Percentiles rank a stretch among this genome's conserved stretches.
Evolutionary conservation across 2,113 vertebrate genomes (phyloP).

Genomic region (Crocuta crocuta): DNA sequence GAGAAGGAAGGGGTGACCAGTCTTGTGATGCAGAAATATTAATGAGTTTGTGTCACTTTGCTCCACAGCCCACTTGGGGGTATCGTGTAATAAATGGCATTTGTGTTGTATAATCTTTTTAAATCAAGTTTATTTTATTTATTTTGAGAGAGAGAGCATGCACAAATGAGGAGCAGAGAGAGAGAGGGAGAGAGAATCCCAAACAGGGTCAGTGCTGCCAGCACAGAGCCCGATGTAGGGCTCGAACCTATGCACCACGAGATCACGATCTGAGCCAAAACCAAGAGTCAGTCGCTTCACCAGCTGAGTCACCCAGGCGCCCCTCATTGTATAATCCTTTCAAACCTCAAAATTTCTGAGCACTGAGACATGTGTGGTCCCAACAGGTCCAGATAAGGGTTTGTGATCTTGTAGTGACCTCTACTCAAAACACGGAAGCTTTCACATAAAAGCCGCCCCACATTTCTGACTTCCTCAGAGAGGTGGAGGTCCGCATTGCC

Average conservation of each 20-base stretch:
- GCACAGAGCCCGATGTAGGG: too few relatives aligned
- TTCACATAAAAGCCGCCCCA: not conserved
- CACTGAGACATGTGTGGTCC: not conserved
- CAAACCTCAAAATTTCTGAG: not conserved
- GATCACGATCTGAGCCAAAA: too few relatives aligned
- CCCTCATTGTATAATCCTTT: not conserved
- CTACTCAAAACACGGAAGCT: not conserved
- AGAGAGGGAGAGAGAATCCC: too few relatives aligned
- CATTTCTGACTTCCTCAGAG: not conserved
- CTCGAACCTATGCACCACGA: too few relatives aligned
- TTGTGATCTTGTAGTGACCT: not conserved
- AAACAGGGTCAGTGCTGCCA: too few relatives aligned
- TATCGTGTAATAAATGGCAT: not conserved
- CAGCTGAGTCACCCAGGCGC: too few relatives aligned
- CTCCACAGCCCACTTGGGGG: not conserved
- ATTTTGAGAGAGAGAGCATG: too few relatives aligned
- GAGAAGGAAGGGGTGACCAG: not conserved
- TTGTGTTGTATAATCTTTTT: not conserved
- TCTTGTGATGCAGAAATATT: not conserved
- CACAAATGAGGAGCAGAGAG: too few relatives aligned
- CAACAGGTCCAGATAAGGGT: not conserved
- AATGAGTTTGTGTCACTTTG: not conserved
- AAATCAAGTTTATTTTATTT: too few relatives aligned
- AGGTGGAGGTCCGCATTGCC: not conserved
- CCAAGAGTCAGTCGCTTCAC: too few relatives aligned